phyloP scores from a whole-genome alignment of 92 coral and sea anemone species.

The Blastomussa wellsi region DNA sequence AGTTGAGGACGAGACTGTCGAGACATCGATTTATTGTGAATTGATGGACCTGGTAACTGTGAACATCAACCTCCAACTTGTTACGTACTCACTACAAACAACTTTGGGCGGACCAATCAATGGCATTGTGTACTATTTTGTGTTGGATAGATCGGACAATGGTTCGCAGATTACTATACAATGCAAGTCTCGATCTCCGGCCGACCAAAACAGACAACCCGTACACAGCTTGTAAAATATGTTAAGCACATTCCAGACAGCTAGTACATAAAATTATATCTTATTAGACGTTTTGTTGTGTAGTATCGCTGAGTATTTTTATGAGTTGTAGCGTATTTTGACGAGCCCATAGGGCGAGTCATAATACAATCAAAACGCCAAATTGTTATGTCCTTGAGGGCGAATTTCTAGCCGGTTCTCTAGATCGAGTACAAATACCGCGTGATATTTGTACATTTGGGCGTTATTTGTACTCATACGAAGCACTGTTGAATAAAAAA shows the following conservation, averaged over 20 bases:
- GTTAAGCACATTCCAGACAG: not conserved
- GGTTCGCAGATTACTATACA: slow-evolving; percentile 9
- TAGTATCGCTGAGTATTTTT: no score
- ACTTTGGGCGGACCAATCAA: not conserved
- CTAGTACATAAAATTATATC: not conserved
- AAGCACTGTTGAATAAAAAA: no score
- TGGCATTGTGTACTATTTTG: not conserved
- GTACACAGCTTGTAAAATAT: not conserved
- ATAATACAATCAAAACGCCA: no score
- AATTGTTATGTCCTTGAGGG: no score
- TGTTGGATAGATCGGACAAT: not conserved
- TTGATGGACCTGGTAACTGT: not conserved
- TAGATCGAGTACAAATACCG: no score
- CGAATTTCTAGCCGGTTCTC: no score
- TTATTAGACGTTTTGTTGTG: no score
- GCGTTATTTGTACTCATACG: no score
- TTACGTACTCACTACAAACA: not conserved
- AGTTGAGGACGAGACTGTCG: not conserved
- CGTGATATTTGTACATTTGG: no score
- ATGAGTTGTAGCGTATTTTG: no score
- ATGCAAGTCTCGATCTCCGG: not conserved
- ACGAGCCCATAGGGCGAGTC: no score
- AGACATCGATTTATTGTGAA: no score
- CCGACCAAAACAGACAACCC: not conserved
- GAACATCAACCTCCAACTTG: not conserved